Conservation (phyloP, 2,888 invertebrate genomes). For the Megalurothrips usitatus region DNA sequence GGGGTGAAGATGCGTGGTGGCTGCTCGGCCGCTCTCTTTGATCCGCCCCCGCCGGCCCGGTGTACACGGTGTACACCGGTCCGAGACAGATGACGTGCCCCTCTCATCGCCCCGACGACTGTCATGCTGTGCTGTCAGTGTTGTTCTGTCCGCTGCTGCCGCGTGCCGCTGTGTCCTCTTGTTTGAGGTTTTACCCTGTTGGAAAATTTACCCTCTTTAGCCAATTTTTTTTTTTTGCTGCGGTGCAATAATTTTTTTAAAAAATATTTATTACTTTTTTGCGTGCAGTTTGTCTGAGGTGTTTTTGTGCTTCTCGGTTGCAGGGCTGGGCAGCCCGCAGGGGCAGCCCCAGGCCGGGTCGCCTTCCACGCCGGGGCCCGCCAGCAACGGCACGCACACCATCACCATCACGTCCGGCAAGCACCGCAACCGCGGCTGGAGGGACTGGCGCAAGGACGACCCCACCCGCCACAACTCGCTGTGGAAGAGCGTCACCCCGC, state of each 20-base stretch:
- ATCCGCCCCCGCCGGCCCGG: background rate
- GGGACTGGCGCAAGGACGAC: conserved; percentile 68
- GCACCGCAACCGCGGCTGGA: conserved; percentile 50
- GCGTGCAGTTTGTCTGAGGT: too few relatives aligned
- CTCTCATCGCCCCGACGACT: background rate
- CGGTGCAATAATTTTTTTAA: too few relatives aligned
- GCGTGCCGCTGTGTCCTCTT: too few relatives aligned
- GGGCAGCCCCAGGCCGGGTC: conserved; percentile 49
- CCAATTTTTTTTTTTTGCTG: too few relatives aligned
- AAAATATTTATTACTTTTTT: too few relatives aligned
- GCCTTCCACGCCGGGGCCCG: conserved; percentile 43
- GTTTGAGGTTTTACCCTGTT: too few relatives aligned
- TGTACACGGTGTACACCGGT: background rate
- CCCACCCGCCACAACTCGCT: conserved; percentile 67
- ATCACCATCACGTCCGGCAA: conserved; percentile 17
- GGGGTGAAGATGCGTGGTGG: background rate
- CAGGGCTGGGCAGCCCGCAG: conserved; percentile 52
- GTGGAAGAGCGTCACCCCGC: conserved; percentile 69
- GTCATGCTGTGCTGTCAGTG: background rate
- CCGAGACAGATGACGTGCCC: too few relatives aligned
- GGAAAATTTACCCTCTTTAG: too few relatives aligned
- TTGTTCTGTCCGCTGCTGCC: too few relatives aligned
- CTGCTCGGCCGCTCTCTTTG: background rate
- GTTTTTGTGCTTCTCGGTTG: too few relatives aligned
- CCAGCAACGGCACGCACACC: conserved; percentile 39